Evolutionary conservation across 2,888 invertebrate genomes (phyloP).

Genomic region (Dynastes hyllus): DNA sequence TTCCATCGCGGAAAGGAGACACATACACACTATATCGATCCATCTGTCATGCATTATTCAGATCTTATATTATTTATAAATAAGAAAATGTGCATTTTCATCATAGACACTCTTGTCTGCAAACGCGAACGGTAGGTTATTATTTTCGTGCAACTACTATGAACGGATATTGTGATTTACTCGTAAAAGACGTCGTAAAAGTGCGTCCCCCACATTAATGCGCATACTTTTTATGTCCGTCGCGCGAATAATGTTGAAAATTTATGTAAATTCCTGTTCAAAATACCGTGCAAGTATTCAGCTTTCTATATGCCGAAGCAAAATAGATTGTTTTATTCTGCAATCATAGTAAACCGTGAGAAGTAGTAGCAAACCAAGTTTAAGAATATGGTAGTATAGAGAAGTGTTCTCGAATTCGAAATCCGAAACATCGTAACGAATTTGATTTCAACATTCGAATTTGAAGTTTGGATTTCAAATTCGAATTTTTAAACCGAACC

Average conservation of each 20-base stretch:
- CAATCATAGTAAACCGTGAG: too few species aligned
- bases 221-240: conserved; percentile 27
- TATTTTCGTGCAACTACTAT: conserved; percentile 33
- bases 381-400: too few species aligned
- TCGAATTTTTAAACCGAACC: too few species aligned
- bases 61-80: neutral
- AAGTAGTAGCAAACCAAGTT: too few species aligned
- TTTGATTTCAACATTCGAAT: too few species aligned
- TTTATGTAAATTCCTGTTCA: conserved; percentile 36
- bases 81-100: neutral
- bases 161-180: conserved; percentile 40
- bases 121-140: conserved; percentile 17
- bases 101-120: conserved; percentile 1
- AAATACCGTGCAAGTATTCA: conserved; percentile 2
- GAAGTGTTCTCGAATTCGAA: too few species aligned
- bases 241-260: conserved; percentile 24
- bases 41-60: conserved; percentile 6
- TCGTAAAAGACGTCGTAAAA: conserved; percentile 41
- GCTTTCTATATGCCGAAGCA: conserved; percentile 2
- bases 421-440: too few species aligned
- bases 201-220: conserved; percentile 22
- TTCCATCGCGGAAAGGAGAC: too few species aligned
- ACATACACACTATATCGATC: too few species aligned
- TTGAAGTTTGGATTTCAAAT: too few species aligned
- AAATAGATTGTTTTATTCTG: neutral